Conservation (phyloP, 2,797 vertebrate species). For the Tiaroga cobitis region DNA sequence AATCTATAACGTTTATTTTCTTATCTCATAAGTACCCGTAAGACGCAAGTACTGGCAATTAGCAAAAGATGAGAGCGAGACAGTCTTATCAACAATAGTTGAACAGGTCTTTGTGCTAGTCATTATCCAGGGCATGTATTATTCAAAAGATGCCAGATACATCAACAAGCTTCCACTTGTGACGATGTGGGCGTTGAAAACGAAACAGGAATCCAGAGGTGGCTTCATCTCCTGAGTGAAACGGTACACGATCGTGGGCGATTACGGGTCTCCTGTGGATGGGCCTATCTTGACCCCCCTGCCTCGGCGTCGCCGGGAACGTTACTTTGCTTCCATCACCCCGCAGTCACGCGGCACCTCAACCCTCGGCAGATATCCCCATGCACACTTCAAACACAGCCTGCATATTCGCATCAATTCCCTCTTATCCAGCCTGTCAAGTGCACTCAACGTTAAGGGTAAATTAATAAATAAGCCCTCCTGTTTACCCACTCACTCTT, state of each 20-base stretch:
- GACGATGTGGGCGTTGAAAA: conserved; percentile 25
- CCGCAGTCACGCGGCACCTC: conserved; percentile 37
- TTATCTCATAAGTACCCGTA: neutral
- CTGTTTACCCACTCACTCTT: conserved; percentile 60
- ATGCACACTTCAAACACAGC: conserved; percentile 61
- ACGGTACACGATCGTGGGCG: neutral
- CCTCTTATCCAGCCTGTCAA: conserved; percentile 56
- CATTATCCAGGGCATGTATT: conserved; percentile 49
- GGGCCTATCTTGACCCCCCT: conserved; percentile 38
- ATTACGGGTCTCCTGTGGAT: conserved; percentile 35
- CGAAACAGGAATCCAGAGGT: conserved; percentile 15
- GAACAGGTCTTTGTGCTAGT: conserved; percentile 35
- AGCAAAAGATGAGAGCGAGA: conserved; percentile 28
- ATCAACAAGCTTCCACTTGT: conserved; percentile 49
- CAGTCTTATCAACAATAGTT: conserved; percentile 20
- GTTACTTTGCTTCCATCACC: conserved; percentile 21
- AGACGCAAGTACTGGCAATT: conserved; percentile 23
- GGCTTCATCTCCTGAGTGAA: conserved; percentile 28
- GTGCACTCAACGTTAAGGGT: conserved; percentile 56
- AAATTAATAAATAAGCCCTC: conserved; percentile 66
- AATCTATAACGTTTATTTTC: conserved; percentile 4
- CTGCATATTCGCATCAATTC: conserved; percentile 40
- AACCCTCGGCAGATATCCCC: conserved; percentile 56
- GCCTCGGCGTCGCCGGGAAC: neutral
- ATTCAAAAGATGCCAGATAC: conserved; percentile 54